phyloP scores from a whole-genome alignment of 1,140 invertebrate genomes.

The Pseudomyrmex concolor region DNA sequence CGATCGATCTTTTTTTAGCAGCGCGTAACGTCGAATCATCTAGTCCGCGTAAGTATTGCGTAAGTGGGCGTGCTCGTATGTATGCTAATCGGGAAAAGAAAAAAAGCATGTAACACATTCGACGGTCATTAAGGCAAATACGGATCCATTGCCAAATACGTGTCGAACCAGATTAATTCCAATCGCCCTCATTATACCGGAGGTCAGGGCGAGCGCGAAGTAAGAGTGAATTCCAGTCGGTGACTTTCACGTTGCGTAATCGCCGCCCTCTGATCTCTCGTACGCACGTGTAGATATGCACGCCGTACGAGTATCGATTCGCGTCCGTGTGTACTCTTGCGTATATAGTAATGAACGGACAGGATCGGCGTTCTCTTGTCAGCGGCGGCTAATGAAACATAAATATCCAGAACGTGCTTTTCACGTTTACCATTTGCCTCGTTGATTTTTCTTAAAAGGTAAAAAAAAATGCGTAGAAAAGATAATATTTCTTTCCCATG shows the following conservation, averaged over 20 bases:
- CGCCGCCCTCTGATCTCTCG: background rate
- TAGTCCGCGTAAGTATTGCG: slow-evolving; percentile 39
- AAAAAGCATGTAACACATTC: slow-evolving; percentile 27
- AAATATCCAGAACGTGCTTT: background rate
- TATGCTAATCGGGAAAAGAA: slow-evolving; percentile 60
- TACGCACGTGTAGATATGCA: background rate
- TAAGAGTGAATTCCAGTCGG: slow-evolving; percentile 75
- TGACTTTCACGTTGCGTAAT: slow-evolving; percentile 72
- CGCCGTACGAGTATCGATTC: background rate
- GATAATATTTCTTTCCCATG: background rate
- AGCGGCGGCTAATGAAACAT: background rate
- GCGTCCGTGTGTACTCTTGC: background rate
- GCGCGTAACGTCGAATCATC: slow-evolving; percentile 8
- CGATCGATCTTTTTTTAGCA: slow-evolving; percentile 37
- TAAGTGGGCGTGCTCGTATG: slow-evolving; percentile 31
- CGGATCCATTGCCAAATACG: slow-evolving; percentile 70
- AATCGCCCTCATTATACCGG: slow-evolving; percentile 73
- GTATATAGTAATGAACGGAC: background rate
- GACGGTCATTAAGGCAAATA: slow-evolving; percentile 47
- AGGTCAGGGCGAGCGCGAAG: slow-evolving; percentile 74
- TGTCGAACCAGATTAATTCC: slow-evolving; percentile 61
- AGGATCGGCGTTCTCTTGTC: background rate
- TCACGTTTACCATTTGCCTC: no score
- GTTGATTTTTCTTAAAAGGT: background rate
- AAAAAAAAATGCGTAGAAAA: background rate